Evolutionary conservation across 1,140 invertebrate genomes (phyloP).

Genomic region (Micrasema minimum): DNA sequence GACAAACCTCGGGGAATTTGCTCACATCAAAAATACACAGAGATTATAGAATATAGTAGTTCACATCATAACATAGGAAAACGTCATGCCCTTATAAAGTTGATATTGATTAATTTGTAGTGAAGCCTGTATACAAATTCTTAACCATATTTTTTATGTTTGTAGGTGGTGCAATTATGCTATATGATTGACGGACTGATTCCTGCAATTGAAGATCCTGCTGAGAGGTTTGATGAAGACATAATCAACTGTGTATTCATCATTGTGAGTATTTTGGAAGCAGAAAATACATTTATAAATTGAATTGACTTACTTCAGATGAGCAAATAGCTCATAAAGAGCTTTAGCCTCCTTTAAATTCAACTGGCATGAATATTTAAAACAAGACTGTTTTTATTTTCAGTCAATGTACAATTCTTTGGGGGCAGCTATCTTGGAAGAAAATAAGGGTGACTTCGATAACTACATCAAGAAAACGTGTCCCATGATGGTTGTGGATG

Average conservation of each 20-base stretch:
- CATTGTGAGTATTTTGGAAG: conserved; percentile 65
- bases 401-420: conserved; percentile 85
- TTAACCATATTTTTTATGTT: too few relatives aligned
- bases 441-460: conserved; percentile 80
- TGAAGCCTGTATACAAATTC: too few relatives aligned
- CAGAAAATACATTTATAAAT: too few relatives aligned
- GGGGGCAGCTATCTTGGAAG: conserved; percentile 79
- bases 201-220: conserved; percentile 64
- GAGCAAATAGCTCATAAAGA: not conserved
- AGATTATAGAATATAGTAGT: too few relatives aligned
- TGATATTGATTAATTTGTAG: too few relatives aligned
- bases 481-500: conserved; percentile 74
- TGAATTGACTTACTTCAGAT: not conserved
- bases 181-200: conserved; percentile 79
- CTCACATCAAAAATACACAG: too few relatives aligned
- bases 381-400: conserved; percentile 35
- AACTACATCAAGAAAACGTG: conserved; percentile 80
- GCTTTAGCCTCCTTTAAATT: too few relatives aligned
- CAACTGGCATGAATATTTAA: too few relatives aligned
- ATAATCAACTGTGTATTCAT: conserved; percentile 79
- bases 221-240: conserved; percentile 66
- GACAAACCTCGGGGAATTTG: too few relatives aligned
- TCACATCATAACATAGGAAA: too few relatives aligned
- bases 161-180: conserved; percentile 84
- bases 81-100: too few relatives aligned